Evolutionary conservation across 2,797 vertebrate species (phyloP).

Genomic region (Cichlasoma orientale): DNA sequence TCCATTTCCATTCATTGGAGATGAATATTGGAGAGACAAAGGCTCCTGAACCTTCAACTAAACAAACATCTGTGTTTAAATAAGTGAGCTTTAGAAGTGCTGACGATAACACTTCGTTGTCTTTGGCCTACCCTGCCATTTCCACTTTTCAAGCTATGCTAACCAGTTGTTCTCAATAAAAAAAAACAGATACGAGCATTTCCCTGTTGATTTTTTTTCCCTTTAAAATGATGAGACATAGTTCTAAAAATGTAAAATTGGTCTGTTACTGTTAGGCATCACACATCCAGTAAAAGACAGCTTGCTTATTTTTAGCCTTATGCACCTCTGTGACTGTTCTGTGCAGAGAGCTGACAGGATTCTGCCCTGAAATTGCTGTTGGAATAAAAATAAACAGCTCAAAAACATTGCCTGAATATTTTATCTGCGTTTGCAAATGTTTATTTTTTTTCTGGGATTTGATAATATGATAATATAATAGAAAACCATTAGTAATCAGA

Average conservation of each 20-base stretch:
- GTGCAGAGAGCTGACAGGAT: not conserved
- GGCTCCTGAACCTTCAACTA: too few relatives aligned
- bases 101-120: too few relatives aligned
- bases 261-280: not conserved
- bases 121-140: too few relatives aligned
- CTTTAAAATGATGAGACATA: not conserved
- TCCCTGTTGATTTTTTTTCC: not conserved
- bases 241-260: not conserved
- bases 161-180: too few relatives aligned
- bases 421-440: not conserved
- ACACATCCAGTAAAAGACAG: not conserved
- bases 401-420: conserved; percentile 8
- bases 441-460: not conserved
- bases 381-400: not conserved
- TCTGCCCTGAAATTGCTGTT: not conserved
- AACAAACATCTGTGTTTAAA: too few relatives aligned
- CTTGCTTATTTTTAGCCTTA: not conserved
- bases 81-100: too few relatives aligned
- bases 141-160: too few relatives aligned
- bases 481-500: not conserved
- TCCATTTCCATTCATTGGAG: not conserved
- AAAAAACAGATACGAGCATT: too few relatives aligned
- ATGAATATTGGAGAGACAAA: too few relatives aligned
- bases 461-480: not conserved
- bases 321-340: not conserved